Evolutionary conservation across 2,888 invertebrate species (phyloP).

Genomic region (Brachyopa scutellaris): DNA sequence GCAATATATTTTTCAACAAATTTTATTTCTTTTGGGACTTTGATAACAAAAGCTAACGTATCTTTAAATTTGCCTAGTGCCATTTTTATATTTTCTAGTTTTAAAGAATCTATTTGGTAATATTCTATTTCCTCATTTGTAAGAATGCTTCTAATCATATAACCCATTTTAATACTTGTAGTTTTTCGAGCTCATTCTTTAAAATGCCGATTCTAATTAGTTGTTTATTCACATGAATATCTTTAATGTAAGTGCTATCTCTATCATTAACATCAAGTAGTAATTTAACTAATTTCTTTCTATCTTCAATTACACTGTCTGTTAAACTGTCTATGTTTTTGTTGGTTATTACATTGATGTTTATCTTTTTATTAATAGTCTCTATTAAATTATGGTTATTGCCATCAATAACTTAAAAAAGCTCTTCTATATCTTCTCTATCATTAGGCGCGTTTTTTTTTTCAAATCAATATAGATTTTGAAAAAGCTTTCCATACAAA

Average conservation of each 20-base stretch:
- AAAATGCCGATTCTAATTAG: too few relatives aligned
- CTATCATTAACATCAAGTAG: neutral
- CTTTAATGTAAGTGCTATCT: neutral
- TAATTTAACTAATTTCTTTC: too few relatives aligned
- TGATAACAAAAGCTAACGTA: neutral
- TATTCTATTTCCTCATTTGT: neutral
- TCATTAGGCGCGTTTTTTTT: too few relatives aligned
- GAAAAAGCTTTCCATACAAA: too few relatives aligned
- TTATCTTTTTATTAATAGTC: neutral
- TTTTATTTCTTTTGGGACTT: too few relatives aligned
- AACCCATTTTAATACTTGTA: neutral
- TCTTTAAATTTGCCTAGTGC: neutral
- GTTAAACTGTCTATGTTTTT: neutral
- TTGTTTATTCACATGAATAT: neutral
- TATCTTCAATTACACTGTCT: neutral
- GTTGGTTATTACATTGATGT: neutral
- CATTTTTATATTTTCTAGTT: too few relatives aligned
- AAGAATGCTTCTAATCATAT: neutral
- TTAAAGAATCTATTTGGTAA: neutral
- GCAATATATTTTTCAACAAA: too few relatives aligned
- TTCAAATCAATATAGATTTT: too few relatives aligned
- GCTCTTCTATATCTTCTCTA: neutral
- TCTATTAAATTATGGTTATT: neutral
- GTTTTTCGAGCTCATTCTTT: neutral
- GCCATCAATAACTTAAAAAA: neutral